phyloP scores from a whole-genome alignment of 2,888 invertebrate genomes.

The Thumatha senex region DNA sequence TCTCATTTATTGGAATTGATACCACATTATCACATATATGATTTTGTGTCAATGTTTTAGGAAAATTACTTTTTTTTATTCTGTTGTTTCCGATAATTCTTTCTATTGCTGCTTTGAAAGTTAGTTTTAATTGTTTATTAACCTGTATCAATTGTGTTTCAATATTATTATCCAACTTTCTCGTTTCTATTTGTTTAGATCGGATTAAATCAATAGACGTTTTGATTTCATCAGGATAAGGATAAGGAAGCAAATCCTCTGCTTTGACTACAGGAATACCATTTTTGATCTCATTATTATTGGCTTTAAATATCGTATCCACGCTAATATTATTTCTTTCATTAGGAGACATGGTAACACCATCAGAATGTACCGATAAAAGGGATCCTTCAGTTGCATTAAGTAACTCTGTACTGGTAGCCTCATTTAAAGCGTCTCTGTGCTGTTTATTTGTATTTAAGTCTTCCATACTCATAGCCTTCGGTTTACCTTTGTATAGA shows the following conservation, averaged over 20 bases:
- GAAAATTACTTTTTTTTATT: conserved; percentile 29
- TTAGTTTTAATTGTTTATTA: conserved; percentile 64
- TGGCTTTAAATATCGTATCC: conserved; percentile 24
- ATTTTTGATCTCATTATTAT: conserved; percentile 22
- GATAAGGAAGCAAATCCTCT: conserved; percentile 59
- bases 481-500: conserved; percentile 71
- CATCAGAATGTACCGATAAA: conserved; percentile 66
- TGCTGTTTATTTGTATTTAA: conserved; percentile 54
- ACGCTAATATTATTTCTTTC: conserved; percentile 51
- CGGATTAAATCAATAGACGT: conserved; percentile 34
- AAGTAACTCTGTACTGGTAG: conserved; percentile 70
- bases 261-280: conserved; percentile 58
- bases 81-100: conserved; percentile 58
- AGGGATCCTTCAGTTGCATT: conserved; percentile 59
- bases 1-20: conserved; percentile 9
- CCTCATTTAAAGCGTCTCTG: conserved; percentile 62
- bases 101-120: conserved; percentile 68
- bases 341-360: conserved; percentile 55
- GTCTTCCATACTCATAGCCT: conserved; percentile 72
- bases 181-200: conserved; percentile 16
- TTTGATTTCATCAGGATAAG: conserved; percentile 58
- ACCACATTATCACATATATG: conserved; percentile 8
- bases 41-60: conserved; percentile 23
- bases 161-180: conserved; percentile 43
- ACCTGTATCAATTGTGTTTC: conserved; percentile 65